Base-by-base conservation (phyloP, 2,113 vertebrate species). In the Meles meles region DNA sequence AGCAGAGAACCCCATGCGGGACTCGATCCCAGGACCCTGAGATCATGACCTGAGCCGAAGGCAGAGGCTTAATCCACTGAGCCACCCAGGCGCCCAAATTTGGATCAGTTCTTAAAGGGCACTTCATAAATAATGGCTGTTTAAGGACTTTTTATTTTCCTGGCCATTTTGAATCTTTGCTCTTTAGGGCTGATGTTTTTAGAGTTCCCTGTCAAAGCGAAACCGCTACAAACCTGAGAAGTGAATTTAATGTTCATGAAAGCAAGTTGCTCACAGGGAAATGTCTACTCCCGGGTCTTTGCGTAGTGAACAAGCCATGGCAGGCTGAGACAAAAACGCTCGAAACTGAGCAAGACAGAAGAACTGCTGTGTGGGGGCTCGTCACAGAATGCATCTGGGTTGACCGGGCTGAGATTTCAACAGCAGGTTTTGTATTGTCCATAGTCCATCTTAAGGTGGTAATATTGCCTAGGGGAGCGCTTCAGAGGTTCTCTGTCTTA, bases 161-260 rank as follows among this genome's bases (percentile, higher is more conserved):
- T 85, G 77, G 10, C 47, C 71, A 67, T 52, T 47, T 82, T 96
- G 57, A 25, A 55, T 91, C 29, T 91, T 72, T 31, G 17, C 37
- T 88, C 12, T 94, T 90, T 71, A 71, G 86, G 63, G 93, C 47
- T 47, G 74, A 74, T 77, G 10, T 77, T 96, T 81, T 80, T 25
- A 37, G 94, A 79, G 65, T 91, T 87, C n/a, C 47, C 52, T 91
- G 49, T 96, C 52, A 81, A 86, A 77, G 31, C 23, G 17, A 92
- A 88, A 23, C 31, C 89, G 42, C 37, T 94, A 8, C 31, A 88
- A 81, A 90, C 39, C n/a, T 65, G 31, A 92, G 42, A 91, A 85
- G 20, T 72, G 42, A 91, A 93, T 96, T 94, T 96, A 90, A 91
- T 63, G 47, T 74, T 81, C 88, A 89, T 57, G 65, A 96, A 96